A percentile compares a stretch with the other conserved stretches of the same genome.
These are phyloP conservation scores for Sepiola atlantica DNA, from an alignment of 2,888 invertebrate genomes.

Conservation along the genomic window DNA sequence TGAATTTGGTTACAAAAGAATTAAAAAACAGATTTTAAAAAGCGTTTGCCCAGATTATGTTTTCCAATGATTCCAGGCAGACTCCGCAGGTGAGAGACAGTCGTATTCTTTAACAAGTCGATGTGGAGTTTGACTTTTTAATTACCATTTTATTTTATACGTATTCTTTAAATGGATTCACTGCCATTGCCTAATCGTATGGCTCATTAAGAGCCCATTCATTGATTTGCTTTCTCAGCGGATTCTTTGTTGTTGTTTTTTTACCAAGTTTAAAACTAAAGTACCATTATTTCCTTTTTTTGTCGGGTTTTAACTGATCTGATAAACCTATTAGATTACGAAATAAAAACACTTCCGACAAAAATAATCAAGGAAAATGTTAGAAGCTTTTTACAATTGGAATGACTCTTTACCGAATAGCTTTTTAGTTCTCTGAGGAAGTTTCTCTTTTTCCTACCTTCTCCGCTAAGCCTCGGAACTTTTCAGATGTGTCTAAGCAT, in stretches of 20 bases:
- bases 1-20: too few species aligned
- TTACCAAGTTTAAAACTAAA: not conserved
- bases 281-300: not conserved
- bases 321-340: not conserved
- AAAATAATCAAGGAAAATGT: not conserved
- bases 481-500: too few species aligned
- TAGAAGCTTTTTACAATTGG: not conserved
- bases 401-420: not conserved
- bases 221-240: not conserved
- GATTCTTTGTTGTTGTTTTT: not conserved
- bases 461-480: not conserved
- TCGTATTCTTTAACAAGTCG: too few species aligned
- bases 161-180: not conserved
- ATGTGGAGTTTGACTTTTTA: too few species aligned
- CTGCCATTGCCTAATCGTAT: not conserved
- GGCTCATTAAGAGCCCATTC: not conserved
- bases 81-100: too few species aligned
- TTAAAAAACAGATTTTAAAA: too few species aligned
- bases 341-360: not conserved
- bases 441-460: not conserved
- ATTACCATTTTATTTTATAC: too few species aligned
- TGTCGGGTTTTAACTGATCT: not conserved
- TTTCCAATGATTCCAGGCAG: too few species aligned
- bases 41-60: too few species aligned
- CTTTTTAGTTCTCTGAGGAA: not conserved